Evolutionary conservation across 1,140 invertebrate genomes (phyloP).

Genomic region (Anoplophora glabripennis): DNA sequence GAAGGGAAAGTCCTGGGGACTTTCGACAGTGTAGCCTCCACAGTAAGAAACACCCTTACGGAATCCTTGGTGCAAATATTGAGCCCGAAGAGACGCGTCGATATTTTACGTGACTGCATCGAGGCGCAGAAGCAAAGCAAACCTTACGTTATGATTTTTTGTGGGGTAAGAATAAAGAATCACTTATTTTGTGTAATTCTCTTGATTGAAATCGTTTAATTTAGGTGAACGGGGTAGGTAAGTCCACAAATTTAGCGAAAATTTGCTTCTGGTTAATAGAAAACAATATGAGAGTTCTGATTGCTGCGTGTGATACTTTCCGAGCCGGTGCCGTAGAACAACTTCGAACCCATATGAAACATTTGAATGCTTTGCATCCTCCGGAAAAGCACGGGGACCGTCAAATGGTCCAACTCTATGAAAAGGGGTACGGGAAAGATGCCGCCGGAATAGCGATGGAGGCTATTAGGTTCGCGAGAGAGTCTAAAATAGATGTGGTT

Average conservation of each 20-base stretch:
- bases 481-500: conserved; percentile 84
- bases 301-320: conserved; percentile 99
- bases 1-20: conserved; percentile 91
- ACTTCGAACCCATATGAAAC: conserved; percentile 89
- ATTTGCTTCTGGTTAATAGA: conserved; percentile 99
- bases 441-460: conserved; percentile 97
- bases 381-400: conserved; percentile 64
- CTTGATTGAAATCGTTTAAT: conserved; percentile 16
- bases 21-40: conserved; percentile 84
- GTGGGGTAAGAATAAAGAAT: conserved; percentile 70
- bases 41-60: conserved; percentile 77
- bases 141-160: conserved; percentile 97
- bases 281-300: conserved; percentile 93
- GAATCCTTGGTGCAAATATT: conserved; percentile 88
- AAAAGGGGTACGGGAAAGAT: conserved; percentile 97
- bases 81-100: conserved; percentile 90
- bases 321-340: conserved; percentile 99
- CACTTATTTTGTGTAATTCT: background rate
- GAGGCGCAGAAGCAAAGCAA: conserved; percentile 76
- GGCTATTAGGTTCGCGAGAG: conserved; percentile 86
- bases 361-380: conserved; percentile 93
- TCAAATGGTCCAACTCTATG: conserved; percentile 91
- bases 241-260: conserved; percentile 99
- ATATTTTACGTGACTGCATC: conserved; percentile 94
- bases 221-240: conserved; percentile 93